Percentiles rank a stretch among this genome's conserved stretches.
These are phyloP conservation scores for Orius laevigatus DNA, from an alignment of 1,140 invertebrate genomes.

Conservation along the genomic window DNA sequence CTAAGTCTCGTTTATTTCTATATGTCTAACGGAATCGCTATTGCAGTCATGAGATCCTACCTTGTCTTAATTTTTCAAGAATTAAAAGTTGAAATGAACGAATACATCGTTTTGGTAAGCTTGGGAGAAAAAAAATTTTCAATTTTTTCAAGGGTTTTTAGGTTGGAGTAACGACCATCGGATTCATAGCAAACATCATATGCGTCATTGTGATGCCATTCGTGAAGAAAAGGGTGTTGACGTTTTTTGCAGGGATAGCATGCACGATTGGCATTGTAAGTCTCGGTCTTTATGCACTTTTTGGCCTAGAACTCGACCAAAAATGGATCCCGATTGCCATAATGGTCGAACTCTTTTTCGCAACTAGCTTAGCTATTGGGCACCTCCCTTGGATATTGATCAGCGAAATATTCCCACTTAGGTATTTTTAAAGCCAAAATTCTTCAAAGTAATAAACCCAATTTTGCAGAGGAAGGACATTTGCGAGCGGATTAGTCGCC, in stretches of 20 bases:
- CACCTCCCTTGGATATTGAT: slow-evolving; percentile 20
- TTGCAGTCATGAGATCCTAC: slow-evolving; percentile 37
- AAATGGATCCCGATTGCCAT: slow-evolving; percentile 19
- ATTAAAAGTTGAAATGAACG: slow-evolving; percentile 29
- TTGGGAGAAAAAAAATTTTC: neutral
- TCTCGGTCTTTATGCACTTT: slow-evolving; percentile 13
- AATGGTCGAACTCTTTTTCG: slow-evolving; percentile 17
- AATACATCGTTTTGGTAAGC: slow-evolving; percentile 27
- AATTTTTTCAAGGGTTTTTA: slow-evolving; percentile 6
- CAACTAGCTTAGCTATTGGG: slow-evolving; percentile 17
- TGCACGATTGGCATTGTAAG: slow-evolving; percentile 16
- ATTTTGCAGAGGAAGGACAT: slow-evolving; percentile 9
- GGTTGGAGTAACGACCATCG: slow-evolving; percentile 13
- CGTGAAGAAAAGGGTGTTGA: slow-evolving; percentile 25
- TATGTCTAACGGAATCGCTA: slow-evolving; percentile 30
- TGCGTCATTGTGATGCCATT: slow-evolving; percentile 13
- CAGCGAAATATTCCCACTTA: slow-evolving; percentile 20
- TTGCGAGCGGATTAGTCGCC: slow-evolving; percentile 9
- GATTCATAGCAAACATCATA: slow-evolving; percentile 12
- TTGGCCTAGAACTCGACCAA: neutral
- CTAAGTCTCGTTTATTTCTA: slow-evolving; percentile 31
- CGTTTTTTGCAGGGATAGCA: slow-evolving; percentile 21
- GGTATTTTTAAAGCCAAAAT: slow-evolving; percentile 15
- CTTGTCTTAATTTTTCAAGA: slow-evolving; percentile 33
- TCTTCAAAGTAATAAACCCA: no score